Conservation (phyloP, 2,888 invertebrate species). For the Cactoblastis cactorum region DNA sequence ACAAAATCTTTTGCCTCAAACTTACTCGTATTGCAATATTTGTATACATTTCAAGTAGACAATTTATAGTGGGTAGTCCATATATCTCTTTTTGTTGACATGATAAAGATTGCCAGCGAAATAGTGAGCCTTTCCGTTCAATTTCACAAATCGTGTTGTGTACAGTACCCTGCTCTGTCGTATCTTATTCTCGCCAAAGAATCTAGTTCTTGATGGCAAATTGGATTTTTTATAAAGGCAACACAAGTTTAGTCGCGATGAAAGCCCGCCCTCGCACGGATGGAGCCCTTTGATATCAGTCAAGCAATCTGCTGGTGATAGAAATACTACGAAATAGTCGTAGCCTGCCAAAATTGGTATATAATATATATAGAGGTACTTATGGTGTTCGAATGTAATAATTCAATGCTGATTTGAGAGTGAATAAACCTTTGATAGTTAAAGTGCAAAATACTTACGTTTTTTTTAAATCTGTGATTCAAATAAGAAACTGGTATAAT, state of each 20-base stretch:
- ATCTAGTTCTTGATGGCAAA: conserved; percentile 48
- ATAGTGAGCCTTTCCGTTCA: conserved; percentile 57
- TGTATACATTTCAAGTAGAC: conserved; percentile 9
- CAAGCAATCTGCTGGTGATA: not conserved
- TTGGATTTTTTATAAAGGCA: conserved; percentile 44
- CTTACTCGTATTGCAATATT: not conserved
- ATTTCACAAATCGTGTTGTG: conserved; percentile 57
- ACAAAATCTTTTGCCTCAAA: no score
- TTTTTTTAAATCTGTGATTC: no score
- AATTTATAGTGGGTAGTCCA: conserved; percentile 18
- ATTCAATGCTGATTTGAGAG: no score
- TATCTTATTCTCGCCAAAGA: conserved; percentile 43
- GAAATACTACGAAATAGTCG: not conserved
- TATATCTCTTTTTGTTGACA: conserved; percentile 32
- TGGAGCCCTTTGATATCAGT: not conserved
- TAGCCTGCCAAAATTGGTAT: not conserved
- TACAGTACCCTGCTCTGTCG: conserved; percentile 42
- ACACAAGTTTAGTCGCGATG: conserved; percentile 11
- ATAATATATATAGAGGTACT: not conserved
- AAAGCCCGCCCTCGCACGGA: conserved; percentile 1
- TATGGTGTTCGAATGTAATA: no score
- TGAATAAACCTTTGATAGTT: no score
- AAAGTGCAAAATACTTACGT: no score
- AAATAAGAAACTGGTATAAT: no score
- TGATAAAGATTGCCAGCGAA: conserved; percentile 53